Evolutionary conservation across 2,888 invertebrate species (phyloP).

Genomic region (Athalia circularis): DNA sequence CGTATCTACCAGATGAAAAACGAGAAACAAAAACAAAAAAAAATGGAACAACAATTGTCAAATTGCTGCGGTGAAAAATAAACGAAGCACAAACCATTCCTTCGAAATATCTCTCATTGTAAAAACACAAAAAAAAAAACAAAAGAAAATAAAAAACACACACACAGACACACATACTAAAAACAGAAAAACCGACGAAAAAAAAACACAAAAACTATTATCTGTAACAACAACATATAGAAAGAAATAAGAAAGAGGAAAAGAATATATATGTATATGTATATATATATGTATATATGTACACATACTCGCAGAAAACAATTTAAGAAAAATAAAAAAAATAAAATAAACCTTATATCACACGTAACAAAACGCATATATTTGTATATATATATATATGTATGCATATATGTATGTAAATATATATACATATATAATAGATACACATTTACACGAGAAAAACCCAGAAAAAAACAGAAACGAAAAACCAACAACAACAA

Average conservation of each 20-base stretch:
- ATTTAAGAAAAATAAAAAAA: too few relatives aligned
- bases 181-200: not conserved
- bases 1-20: slow-evolving; percentile 44
- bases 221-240: not conserved
- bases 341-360: too few relatives aligned
- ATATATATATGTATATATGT: not conserved
- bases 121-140: slow-evolving; percentile 45
- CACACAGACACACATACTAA: not conserved
- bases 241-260: slow-evolving; percentile 46
- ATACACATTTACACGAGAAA: not conserved
- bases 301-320: too few relatives aligned
- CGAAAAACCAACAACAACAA: slow-evolving; percentile 2
- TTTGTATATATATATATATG: too few relatives aligned
- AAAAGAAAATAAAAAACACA: slow-evolving; percentile 36
- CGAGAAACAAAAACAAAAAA: slow-evolving; percentile 64
- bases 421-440: slow-evolving; percentile 11
- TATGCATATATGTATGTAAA: not conserved
- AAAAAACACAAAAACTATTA: not conserved
- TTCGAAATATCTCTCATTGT: not conserved
- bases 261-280: not conserved
- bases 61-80: not conserved
- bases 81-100: not conserved
- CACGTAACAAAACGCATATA: too few relatives aligned
- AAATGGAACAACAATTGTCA: not conserved
- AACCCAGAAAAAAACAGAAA: not conserved